A percentile compares a stretch with the other conserved stretches of the same genome.
phyloP scores from a whole-genome alignment of 2,888 invertebrate genomes.

The Cerceris ruficornis region DNA sequence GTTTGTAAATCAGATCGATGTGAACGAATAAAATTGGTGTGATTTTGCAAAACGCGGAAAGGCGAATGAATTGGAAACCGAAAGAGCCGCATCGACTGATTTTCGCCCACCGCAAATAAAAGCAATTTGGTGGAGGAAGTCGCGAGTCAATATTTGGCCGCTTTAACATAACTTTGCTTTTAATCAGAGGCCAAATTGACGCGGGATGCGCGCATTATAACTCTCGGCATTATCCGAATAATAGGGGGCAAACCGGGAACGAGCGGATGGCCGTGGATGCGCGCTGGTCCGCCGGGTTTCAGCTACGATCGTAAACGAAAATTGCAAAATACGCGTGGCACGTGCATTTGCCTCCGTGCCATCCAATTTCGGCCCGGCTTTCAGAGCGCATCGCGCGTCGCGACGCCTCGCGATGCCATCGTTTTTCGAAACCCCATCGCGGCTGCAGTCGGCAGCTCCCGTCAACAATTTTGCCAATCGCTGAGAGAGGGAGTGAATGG shows the following conservation, averaged over 20 bases:
- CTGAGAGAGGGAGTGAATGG: too few species aligned
- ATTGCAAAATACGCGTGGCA: conserved; percentile 62
- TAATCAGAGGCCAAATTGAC: conserved; percentile 57
- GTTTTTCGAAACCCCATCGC: conserved; percentile 25
- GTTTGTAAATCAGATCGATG: neutral
- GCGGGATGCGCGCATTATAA: conserved; percentile 26
- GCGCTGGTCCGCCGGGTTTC: conserved; percentile 49
- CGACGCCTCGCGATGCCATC: conserved; percentile 18
- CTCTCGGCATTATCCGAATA: conserved; percentile 58
- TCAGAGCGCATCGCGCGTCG: conserved; percentile 20
- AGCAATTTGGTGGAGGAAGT: conserved; percentile 6
- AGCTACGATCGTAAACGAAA: conserved; percentile 65
- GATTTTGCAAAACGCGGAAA: too few species aligned
- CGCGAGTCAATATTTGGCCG: conserved; percentile 45
- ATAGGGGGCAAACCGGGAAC: conserved; percentile 16
- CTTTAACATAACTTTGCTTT: conserved; percentile 62
- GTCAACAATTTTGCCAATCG: conserved; percentile 10
- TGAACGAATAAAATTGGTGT: too few species aligned
- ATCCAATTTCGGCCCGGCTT: conserved; percentile 51
- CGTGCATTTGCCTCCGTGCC: conserved; percentile 18
- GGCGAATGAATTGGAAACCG: neutral
- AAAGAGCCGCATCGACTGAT: neutral
- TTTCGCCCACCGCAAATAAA: neutral
- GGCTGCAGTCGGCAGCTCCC: conserved; percentile 16
- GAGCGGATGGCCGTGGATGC: conserved; percentile 5